Percentiles rank a stretch among this genome's conserved stretches.
Evolutionary conservation across 1,140 invertebrate species (phyloP).

Genomic region (Patella vulgata): DNA sequence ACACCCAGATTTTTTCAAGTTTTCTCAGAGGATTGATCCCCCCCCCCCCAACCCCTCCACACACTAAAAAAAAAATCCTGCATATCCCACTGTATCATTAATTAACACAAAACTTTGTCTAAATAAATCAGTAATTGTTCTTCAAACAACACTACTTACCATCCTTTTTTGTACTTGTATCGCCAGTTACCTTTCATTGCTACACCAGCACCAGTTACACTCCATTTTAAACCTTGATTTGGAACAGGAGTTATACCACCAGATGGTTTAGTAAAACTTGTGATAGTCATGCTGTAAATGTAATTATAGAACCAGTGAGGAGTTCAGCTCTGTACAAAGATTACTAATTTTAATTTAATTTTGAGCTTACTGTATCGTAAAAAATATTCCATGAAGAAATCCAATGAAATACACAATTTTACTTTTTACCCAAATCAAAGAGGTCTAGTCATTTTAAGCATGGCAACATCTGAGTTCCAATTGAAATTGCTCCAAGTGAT

Average conservation of each 20-base stretch:
- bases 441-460: too few species aligned
- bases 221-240: slow-evolving; percentile 14
- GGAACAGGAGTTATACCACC: slow-evolving; percentile 1
- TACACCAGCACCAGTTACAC: slow-evolving; percentile 4
- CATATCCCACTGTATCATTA: background rate
- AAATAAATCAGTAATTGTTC: too few species aligned
- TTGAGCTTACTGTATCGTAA: too few species aligned
- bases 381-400: too few species aligned
- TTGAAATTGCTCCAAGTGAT: too few species aligned
- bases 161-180: slow-evolving; percentile 21
- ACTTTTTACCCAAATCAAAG: too few species aligned
- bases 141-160: slow-evolving; percentile 2
- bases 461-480: too few species aligned
- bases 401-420: too few species aligned
- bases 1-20: too few species aligned
- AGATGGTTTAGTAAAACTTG: slow-evolving; percentile 7
- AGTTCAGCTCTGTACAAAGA: background rate
- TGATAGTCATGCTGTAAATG: slow-evolving; percentile 2
- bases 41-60: too few species aligned
- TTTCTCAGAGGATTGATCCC: background rate
- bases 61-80: background rate
- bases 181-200: slow-evolving; percentile 1
- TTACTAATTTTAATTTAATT: too few species aligned
- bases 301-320: background rate
- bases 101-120: background rate